Conservation (phyloP, 2,113 vertebrate species). For the Lichenostomus cassidix region DNA sequence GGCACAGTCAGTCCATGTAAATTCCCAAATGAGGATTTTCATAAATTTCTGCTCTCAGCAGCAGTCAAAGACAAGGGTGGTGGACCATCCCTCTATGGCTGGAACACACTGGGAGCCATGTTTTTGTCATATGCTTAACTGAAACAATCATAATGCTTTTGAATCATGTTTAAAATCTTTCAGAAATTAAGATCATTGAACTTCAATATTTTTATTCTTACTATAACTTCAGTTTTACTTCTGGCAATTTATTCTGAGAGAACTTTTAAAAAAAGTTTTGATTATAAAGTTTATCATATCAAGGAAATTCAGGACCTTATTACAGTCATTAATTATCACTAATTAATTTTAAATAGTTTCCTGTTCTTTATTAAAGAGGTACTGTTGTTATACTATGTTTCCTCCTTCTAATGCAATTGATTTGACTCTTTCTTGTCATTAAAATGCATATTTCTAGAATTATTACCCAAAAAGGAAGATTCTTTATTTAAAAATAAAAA, state of each 20-base stretch:
- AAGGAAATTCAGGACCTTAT: neutral
- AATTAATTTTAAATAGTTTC: neutral
- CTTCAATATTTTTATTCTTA: neutral
- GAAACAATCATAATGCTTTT: neutral
- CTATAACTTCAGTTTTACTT: neutral
- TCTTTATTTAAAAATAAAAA: neutral
- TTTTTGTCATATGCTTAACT: neutral
- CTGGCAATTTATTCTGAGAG: neutral
- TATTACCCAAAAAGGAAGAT: neutral
- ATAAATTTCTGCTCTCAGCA: neutral
- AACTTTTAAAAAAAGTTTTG: neutral
- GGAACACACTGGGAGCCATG: neutral
- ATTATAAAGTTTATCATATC: neutral
- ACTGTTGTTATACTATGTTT: neutral
- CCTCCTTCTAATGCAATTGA: neutral
- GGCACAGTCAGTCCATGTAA: neutral
- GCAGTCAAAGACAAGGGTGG: neutral
- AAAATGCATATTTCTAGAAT: neutral
- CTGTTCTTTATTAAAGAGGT: neutral
- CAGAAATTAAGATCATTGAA: neutral
- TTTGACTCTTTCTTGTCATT: neutral
- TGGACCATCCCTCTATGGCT: neutral
- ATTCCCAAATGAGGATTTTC: neutral
- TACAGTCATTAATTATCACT: neutral
- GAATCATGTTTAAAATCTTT: neutral